A percentile compares a stretch with the other conserved stretches of the same genome.
Conservation (phyloP, 2,888 invertebrate species). For the Iselma pallidipennis region DNA sequence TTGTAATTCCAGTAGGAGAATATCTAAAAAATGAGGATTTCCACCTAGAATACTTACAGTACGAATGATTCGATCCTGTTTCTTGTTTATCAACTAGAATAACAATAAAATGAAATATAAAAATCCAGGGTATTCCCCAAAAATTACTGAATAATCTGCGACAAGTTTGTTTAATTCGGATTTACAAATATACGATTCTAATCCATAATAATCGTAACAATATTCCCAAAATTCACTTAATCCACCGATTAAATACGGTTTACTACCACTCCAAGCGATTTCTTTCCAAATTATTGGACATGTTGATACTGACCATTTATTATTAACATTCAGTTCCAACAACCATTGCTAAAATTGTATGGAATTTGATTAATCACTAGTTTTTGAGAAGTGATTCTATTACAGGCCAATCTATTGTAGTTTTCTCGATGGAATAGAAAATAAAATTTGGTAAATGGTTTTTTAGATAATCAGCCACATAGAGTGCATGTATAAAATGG, state of each 20-base stretch:
- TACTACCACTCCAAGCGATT: slow-evolving; percentile 60
- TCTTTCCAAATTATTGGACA: slow-evolving; percentile 68
- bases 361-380: neutral
- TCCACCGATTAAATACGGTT: slow-evolving; percentile 63
- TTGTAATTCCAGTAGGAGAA: slow-evolving; percentile 44
- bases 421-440: slow-evolving; percentile 58
- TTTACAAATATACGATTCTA: slow-evolving; percentile 41
- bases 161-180: slow-evolving; percentile 8
- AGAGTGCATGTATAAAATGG: slow-evolving; percentile 59
- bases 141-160: slow-evolving; percentile 11
- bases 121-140: no score
- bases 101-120: slow-evolving; percentile 4
- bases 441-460: slow-evolving; percentile 62
- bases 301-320: slow-evolving; percentile 61
- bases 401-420: slow-evolving; percentile 57
- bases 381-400: slow-evolving; percentile 6
- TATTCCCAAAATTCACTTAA: slow-evolving; percentile 65
- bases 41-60: slow-evolving; percentile 45
- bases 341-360: slow-evolving; percentile 58
- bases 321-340: slow-evolving; percentile 56
- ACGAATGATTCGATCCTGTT: slow-evolving; percentile 15
- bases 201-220: slow-evolving; percentile 63
- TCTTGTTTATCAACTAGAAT: slow-evolving; percentile 24
- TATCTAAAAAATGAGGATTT: slow-evolving; percentile 33
- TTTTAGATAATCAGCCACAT: slow-evolving; percentile 61